phyloP scores from a whole-genome alignment of 2,797 vertebrate genomes.

The Cuculus canorus region DNA sequence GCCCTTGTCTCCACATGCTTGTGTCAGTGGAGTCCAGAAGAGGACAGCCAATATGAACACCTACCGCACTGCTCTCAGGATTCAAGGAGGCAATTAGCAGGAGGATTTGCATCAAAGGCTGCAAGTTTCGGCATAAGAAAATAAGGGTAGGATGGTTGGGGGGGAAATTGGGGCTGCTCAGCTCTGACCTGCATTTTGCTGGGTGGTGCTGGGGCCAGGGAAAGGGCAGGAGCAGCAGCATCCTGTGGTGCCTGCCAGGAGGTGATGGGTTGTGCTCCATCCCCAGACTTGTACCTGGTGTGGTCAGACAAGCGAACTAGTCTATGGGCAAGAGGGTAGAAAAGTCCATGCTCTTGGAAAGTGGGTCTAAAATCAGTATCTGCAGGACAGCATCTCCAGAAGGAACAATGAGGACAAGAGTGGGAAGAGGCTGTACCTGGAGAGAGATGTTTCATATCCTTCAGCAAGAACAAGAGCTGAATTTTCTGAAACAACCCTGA shows the following conservation, averaged over 20 bases:
- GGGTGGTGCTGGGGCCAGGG: neutral
- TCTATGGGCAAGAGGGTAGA: neutral
- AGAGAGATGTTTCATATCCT: neutral
- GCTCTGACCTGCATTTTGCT: neutral
- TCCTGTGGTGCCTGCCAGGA: neutral
- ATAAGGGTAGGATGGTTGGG: neutral
- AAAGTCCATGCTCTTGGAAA: neutral
- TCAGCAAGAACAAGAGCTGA: neutral
- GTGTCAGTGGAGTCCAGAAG: neutral
- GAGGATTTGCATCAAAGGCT: neutral
- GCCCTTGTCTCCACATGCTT: neutral
- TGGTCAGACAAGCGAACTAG: neutral
- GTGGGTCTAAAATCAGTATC: neutral
- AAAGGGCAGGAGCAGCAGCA: neutral
- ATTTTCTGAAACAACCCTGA: neutral
- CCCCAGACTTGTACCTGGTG: neutral
- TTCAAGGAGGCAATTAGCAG: neutral
- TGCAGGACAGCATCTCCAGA: neutral
- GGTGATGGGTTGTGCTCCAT: neutral
- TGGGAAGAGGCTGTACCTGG: neutral
- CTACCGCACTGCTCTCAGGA: rapidly evolving
- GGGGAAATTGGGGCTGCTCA: neutral
- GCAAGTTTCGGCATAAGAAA: neutral
- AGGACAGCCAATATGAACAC: neutral
- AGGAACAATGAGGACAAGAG: neutral